phyloP scores from a whole-genome alignment of 2,797 vertebrate genomes.

The Chiloscyllium punctatum region DNA sequence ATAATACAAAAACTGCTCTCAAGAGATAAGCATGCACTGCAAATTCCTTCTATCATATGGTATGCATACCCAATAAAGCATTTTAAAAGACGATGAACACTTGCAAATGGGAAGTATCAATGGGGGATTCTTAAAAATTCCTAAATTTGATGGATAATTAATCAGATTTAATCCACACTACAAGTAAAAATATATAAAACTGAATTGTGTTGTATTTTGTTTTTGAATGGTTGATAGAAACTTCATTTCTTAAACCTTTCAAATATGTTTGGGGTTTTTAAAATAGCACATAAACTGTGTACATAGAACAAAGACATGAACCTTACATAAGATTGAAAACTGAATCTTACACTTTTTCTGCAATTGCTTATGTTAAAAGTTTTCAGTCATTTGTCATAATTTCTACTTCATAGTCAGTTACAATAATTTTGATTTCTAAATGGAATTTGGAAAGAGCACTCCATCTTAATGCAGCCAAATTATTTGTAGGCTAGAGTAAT shows the following conservation, averaged over 20 bases:
- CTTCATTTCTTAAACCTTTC: background rate
- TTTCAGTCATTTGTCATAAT: background rate
- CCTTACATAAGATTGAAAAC: background rate
- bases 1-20: background rate
- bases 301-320: background rate
- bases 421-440: background rate
- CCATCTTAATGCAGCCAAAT: background rate
- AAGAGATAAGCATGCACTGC: background rate
- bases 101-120: background rate
- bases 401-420: background rate
- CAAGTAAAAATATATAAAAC: background rate
- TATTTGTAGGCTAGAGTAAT: background rate
- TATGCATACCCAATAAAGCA: background rate
- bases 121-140: background rate
- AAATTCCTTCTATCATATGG: background rate
- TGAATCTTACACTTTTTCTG: background rate
- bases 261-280: background rate
- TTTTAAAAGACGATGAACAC: background rate
- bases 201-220: background rate
- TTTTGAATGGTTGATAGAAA: background rate
- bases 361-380: background rate
- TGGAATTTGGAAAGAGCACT: background rate
- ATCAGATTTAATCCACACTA: background rate
- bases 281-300: background rate
- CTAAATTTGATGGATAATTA: background rate